Evolutionary conservation across 2,888 invertebrate species (phyloP).

Genomic region (Caenorhabditis sinica): DNA sequence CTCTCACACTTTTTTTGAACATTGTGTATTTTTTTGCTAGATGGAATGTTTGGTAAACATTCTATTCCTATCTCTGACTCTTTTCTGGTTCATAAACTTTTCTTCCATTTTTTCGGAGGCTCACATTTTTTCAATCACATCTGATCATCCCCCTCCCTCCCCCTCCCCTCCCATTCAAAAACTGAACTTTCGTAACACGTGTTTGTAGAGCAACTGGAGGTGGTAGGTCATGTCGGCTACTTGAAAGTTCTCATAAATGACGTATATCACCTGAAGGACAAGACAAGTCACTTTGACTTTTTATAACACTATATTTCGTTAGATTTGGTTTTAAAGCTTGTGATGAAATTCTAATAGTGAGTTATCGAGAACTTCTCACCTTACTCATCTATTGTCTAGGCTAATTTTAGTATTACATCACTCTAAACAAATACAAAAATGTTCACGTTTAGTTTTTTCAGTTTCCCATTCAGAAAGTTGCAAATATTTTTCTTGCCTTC

Average conservation of each 20-base stretch:
- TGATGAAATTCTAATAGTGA: constrained; percentile 21
- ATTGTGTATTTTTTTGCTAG: not conserved
- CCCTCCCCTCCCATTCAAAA: not conserved
- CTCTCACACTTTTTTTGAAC: not conserved
- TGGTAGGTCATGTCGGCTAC: constrained; percentile 24
- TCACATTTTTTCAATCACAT: not conserved
- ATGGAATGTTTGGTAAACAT: not conserved
- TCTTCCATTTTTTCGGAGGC: not conserved
- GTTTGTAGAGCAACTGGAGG: not conserved
- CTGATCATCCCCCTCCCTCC: not conserved
- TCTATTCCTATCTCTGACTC: no score
- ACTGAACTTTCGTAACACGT: constrained; percentile 9
- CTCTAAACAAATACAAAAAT: not conserved
- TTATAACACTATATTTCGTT: not conserved
- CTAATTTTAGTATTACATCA: not conserved
- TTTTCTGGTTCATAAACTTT: not conserved
- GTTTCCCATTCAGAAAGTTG: not conserved
- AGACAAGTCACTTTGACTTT: not conserved
- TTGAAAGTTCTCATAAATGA: constrained; percentile 5
- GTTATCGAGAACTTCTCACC: not conserved
- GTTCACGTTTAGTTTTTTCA: not conserved
- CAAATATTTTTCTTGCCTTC: constrained; percentile 14
- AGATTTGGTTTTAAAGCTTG: not conserved
- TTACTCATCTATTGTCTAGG: constrained; percentile 17
- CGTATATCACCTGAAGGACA: constrained; percentile 13